A percentile compares a stretch with the other conserved stretches of the same genome.
These are phyloP conservation scores for Sphecodes monilicornis DNA, from an alignment of 2,888 invertebrate genomes.

Conservation along the genomic window DNA sequence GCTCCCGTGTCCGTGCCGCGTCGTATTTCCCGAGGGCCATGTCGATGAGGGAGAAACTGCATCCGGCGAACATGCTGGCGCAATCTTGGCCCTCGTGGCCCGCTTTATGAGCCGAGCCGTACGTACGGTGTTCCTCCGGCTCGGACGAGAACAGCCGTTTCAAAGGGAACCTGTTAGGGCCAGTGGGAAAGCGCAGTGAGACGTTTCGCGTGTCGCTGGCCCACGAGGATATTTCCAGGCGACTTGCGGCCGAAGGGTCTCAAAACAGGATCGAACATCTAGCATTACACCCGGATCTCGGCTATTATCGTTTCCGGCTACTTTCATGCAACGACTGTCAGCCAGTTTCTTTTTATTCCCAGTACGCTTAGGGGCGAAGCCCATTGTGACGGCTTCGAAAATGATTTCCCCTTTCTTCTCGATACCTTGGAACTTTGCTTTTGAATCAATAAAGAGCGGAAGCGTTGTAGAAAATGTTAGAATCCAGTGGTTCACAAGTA, in stretches of 20 bases:
- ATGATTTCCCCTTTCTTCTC: neutral
- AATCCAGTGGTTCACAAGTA: too few species aligned
- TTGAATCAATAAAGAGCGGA: neutral
- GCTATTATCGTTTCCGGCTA: constrained; percentile 9
- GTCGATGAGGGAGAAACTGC: constrained; percentile 90
- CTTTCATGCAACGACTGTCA: neutral
- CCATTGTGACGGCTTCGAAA: neutral
- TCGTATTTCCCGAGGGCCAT: constrained; percentile 87
- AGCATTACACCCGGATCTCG: neutral
- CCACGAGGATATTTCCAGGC: neutral
- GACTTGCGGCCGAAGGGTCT: neutral
- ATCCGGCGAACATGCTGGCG: constrained; percentile 86
- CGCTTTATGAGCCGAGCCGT: constrained; percentile 88
- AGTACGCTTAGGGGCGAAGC: neutral
- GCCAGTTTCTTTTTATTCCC: constrained; percentile 18
- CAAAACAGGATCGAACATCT: neutral
- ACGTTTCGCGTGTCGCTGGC: neutral
- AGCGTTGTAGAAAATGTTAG: too few species aligned
- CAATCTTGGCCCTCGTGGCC: constrained; percentile 86
- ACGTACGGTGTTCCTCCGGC: constrained; percentile 88
- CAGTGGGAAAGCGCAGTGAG: neutral
- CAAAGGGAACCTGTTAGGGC: constrained; percentile 87
- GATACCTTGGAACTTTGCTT: neutral
- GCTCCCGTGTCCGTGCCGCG: constrained; percentile 39
- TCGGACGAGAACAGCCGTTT: constrained; percentile 88